phyloP scores from a whole-genome alignment of 2,888 invertebrate species.

The Octodonta nipae region DNA sequence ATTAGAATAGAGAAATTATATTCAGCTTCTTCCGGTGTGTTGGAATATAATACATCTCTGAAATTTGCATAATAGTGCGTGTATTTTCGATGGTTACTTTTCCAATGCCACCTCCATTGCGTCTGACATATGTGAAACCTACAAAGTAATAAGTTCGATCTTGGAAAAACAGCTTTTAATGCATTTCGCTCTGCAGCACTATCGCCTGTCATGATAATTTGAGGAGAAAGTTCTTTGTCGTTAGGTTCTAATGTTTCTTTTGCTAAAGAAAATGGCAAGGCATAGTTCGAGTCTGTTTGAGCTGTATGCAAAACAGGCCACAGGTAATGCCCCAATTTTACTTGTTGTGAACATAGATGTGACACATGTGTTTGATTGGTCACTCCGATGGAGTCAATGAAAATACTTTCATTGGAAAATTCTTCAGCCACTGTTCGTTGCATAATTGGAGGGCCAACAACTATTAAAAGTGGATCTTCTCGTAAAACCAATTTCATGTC shows the following conservation, averaged over 20 bases:
- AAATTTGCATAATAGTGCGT: too few species aligned
- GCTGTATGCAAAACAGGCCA: not conserved
- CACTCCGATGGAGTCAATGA: not conserved
- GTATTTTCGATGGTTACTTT: not conserved
- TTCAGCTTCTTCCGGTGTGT: too few species aligned
- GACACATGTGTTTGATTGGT: constrained; percentile 1
- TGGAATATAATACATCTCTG: too few species aligned
- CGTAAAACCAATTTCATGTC: too few species aligned
- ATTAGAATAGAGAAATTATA: too few species aligned
- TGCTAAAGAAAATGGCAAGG: not conserved
- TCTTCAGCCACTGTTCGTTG: not conserved
- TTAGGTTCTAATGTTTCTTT: not conserved
- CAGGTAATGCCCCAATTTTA: not conserved
- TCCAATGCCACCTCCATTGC: not conserved
- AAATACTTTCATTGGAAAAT: not conserved
- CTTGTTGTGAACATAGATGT: not conserved
- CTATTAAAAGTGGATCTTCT: not conserved
- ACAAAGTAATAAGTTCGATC: too few species aligned
- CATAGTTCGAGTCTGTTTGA: not conserved
- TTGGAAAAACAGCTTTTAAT: not conserved
- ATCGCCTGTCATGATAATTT: not conserved
- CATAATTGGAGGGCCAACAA: not conserved
- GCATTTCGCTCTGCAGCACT: not conserved
- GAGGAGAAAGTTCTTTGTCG: not conserved
- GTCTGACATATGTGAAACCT: not conserved